Conservation (phyloP, 2,797 vertebrate genomes). For the Threskiornis aethiopicus region DNA sequence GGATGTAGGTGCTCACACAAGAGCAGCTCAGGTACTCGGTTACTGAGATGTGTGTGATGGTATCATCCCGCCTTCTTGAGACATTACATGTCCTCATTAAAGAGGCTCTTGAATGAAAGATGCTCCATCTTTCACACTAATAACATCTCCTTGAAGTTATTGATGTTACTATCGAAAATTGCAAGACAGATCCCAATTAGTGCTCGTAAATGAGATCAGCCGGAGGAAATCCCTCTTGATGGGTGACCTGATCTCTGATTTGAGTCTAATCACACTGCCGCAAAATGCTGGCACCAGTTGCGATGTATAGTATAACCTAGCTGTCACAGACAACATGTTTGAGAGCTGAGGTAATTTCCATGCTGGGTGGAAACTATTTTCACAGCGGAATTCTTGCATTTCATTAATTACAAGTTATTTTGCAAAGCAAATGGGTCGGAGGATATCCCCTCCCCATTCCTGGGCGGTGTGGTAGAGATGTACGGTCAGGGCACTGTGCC, state of each 20-base stretch:
- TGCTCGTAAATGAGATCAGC: neutral
- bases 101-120: neutral
- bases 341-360: constrained; percentile 56
- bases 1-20: too few species aligned
- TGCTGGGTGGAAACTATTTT: constrained; percentile 31
- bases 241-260: neutral
- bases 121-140: neutral
- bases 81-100: neutral
- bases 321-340: neutral
- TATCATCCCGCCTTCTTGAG: neutral
- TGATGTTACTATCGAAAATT: rapidly evolving
- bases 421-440: neutral
- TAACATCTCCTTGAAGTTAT: neutral
- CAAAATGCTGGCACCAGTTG: neutral
- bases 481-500: neutral
- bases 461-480: neutral
- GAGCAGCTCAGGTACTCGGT: neutral
- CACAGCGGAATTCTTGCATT: constrained; percentile 3
- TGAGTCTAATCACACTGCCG: neutral
- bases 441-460: neutral
- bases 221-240: neutral
- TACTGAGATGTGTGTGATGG: neutral
- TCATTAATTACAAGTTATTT: neutral
- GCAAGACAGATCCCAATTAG: neutral
- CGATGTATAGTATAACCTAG: neutral